phyloP scores from a whole-genome alignment of 2,797 vertebrate species.

The Botia kubotai region DNA sequence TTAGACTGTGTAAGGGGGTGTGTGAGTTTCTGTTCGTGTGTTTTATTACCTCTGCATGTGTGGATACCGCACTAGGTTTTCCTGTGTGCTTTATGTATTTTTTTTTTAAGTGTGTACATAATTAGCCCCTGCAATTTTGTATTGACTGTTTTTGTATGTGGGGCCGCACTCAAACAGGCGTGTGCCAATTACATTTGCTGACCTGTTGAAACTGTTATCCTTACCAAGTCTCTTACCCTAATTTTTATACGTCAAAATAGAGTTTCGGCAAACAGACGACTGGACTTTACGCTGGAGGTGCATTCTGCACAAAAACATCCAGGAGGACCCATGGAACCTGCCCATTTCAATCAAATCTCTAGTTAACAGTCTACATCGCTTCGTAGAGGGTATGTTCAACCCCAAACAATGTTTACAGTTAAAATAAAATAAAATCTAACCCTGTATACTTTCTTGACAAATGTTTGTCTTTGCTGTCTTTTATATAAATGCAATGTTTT shows the following conservation, averaged over 20 bases:
- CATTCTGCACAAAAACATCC: slow-evolving; percentile 93
- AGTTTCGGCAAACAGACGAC: slow-evolving; percentile 94
- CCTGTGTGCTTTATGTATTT: slow-evolving; percentile 30
- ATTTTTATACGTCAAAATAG: slow-evolving; percentile 69
- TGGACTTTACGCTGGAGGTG: slow-evolving; percentile 85
- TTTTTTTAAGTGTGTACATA: slow-evolving; percentile 21
- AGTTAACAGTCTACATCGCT: slow-evolving; percentile 92
- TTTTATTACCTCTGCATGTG: background rate
- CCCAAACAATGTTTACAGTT: background rate
- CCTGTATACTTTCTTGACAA: background rate
- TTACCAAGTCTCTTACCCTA: background rate
- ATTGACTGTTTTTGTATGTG: slow-evolving; percentile 17
- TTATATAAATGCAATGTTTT: background rate
- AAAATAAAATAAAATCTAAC: background rate
- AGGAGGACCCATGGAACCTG: slow-evolving; percentile 98
- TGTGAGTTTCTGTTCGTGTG: slow-evolving; percentile 41
- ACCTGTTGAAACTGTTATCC: background rate
- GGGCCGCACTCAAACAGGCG: slow-evolving; percentile 24
- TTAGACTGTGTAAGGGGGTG: slow-evolving; percentile 40
- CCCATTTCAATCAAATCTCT: slow-evolving; percentile 95
- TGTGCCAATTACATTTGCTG: background rate
- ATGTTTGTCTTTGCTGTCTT: background rate
- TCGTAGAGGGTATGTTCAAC: slow-evolving; percentile 86
- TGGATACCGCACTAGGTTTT: slow-evolving; percentile 9
- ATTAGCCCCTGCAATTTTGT: slow-evolving; percentile 37